phyloP scores from a whole-genome alignment of 2,888 invertebrate genomes.

The Drosophila quasianomalipes region DNA sequence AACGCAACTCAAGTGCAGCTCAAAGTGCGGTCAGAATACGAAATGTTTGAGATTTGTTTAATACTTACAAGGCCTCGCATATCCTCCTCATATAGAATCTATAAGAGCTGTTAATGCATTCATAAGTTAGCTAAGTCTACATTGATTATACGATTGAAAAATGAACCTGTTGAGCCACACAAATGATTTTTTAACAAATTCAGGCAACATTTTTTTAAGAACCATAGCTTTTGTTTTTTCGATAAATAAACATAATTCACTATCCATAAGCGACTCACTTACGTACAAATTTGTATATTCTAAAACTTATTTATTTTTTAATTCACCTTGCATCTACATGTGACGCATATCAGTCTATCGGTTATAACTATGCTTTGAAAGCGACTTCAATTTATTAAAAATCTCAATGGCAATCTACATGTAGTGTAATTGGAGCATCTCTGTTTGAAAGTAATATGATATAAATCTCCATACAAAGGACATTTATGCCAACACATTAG shows the following conservation, averaged over 20 bases:
- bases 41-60: conserved; percentile 40
- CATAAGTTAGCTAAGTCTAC: background rate
- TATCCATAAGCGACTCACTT: background rate
- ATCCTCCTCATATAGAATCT: background rate
- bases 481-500: conserved; percentile 15
- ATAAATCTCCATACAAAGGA: conserved; percentile 15
- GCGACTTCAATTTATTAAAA: background rate
- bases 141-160: background rate
- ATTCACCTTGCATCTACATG: background rate
- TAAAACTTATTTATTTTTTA: background rate
- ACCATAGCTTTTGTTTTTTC: background rate
- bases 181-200: background rate
- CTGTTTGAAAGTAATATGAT: background rate
- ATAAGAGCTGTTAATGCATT: background rate
- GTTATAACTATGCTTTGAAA: background rate
- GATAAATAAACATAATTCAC: background rate
- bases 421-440: background rate
- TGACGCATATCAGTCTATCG: background rate
- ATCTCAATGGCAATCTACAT: background rate
- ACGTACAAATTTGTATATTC: background rate
- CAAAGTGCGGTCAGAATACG: conserved; percentile 44
- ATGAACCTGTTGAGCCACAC: background rate
- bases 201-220: background rate
- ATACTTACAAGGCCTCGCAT: conserved; percentile 14
- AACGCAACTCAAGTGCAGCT: conserved; percentile 34